Evolutionary conservation across 2,888 invertebrate genomes (phyloP), one percentile per base, ranked within the genome.

Genomic region (Callinectes sapidus): DNA sequence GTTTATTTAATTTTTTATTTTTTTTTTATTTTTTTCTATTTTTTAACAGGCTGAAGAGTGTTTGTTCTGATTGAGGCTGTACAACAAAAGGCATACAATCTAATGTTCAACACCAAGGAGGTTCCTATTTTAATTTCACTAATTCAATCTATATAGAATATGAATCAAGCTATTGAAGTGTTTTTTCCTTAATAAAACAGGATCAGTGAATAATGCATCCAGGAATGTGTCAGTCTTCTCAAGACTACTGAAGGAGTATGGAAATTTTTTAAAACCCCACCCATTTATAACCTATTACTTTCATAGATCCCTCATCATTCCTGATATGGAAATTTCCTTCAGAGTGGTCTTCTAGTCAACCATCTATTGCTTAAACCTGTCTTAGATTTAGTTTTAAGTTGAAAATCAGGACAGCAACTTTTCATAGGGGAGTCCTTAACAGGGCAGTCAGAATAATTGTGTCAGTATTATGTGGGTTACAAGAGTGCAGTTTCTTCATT

Each of bases 311-410:
- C 81, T 32, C n/a, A 35, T 81, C 35, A 81, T 81, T 81, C 35
- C 81, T 81, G 16, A 81, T 81, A 35, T 81, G 35, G 71, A 71
- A 28, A 28, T 16, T 81, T 81, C 14, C 16, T 81, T 81, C 35
- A 35, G n/a, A 77, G 81, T 35, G 81, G 81, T 81, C 81, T 81
- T 81, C 81, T 81, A 81, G 81, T 81, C 81, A 81, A 81, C 14
- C 16, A 8, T 81, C 35, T 81, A 35, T 81, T 81, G 32, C 32
- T 35, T 81, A 35, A 35, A 71, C 71, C 81, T 81, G 13, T n/a
- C 35, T 81, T 81, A 32, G 81, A 35, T 13, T 81, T 81, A 81
- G 32, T 81, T 35, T 71, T 81, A 81, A 35, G 81, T 35, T 81
- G 35, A 81, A 35, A 71, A 81, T 35, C 3, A 16, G 81, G 81